phyloP scores from a whole-genome alignment of 2,888 invertebrate genomes.

The Sympetrum striolatum region DNA sequence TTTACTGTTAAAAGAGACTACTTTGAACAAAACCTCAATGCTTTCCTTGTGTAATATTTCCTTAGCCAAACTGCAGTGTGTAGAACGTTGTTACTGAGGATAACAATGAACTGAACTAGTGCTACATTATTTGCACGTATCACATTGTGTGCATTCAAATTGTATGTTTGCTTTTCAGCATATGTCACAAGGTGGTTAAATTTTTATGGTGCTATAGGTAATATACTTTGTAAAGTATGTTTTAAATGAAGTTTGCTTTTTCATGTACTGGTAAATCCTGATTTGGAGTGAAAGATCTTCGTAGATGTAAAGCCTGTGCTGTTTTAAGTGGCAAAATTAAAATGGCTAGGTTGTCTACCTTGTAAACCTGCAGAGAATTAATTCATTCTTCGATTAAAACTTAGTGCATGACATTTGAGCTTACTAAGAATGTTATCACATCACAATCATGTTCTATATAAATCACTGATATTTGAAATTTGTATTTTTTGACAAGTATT shows the following conservation, averaged over 20 bases:
- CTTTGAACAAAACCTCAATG: background rate
- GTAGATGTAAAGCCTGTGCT: background rate
- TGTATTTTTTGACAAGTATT: background rate
- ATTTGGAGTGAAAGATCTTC: background rate
- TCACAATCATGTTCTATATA: background rate
- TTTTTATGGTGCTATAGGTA: constrained; percentile 30
- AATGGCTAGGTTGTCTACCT: background rate
- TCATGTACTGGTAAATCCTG: background rate
- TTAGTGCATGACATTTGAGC: background rate
- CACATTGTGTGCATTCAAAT: background rate
- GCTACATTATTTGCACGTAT: constrained; percentile 14
- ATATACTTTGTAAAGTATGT: background rate
- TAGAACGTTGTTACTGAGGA: background rate
- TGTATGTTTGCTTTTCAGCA: constrained; percentile 3
- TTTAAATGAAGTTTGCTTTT: background rate
- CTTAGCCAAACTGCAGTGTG: background rate
- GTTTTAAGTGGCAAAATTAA: background rate
- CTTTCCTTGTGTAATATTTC: background rate
- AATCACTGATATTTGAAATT: background rate
- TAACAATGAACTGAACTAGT: background rate
- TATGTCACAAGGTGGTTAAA: background rate
- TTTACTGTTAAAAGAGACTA: background rate
- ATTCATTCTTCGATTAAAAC: background rate
- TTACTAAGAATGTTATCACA: background rate
- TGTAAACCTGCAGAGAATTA: background rate